Conservation (phyloP, 2,888 invertebrate genomes). For the Anthrax anthrax region DNA sequence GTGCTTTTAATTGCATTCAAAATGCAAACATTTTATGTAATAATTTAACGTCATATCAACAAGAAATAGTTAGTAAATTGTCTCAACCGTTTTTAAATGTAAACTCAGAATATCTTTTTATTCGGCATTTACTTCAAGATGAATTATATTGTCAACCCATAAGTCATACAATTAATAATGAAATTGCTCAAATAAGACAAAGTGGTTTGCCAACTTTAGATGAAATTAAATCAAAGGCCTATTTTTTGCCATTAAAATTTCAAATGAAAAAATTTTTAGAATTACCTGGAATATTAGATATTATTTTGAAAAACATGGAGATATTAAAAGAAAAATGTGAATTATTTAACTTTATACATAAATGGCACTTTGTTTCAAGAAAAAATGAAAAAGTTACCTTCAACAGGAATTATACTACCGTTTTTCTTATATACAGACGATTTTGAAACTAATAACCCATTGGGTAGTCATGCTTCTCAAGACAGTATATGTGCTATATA, state of each 20-base stretch:
- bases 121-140: not conserved
- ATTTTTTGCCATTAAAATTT: not conserved
- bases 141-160: not conserved
- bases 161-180: not conserved
- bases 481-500: not conserved
- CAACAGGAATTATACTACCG: too few species aligned
- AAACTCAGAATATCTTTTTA: not conserved
- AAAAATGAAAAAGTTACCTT: too few species aligned
- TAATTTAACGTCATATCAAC: too few species aligned
- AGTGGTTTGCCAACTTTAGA: not conserved
- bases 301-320: not conserved
- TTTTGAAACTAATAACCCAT: not conserved
- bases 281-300: not conserved
- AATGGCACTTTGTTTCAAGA: not conserved
- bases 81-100: not conserved
- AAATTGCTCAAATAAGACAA: not conserved
- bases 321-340: not conserved
- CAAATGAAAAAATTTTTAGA: conserved; percentile 2
- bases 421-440: not conserved
- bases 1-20: not conserved
- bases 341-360: not conserved
- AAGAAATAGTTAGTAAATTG: too few species aligned
- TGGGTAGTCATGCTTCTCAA: not conserved
- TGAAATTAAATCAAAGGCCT: not conserved
- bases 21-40: not conserved